Percentiles rank a stretch among this genome's conserved stretches.
phyloP scores from a whole-genome alignment of 35 echinoderm and acorn worm species.

The Chiridota heheva region DNA sequence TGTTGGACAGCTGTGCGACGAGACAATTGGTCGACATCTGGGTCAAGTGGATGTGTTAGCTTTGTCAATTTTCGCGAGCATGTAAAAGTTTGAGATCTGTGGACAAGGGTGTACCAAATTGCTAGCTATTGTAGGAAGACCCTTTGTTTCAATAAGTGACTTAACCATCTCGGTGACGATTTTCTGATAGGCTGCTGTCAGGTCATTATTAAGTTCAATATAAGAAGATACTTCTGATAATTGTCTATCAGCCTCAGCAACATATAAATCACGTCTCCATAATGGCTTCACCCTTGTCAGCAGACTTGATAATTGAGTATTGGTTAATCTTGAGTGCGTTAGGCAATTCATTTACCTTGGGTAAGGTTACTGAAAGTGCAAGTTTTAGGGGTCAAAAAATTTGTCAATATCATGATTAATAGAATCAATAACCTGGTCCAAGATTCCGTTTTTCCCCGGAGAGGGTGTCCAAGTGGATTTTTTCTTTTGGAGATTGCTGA shows the following conservation, averaged over 20 bases:
- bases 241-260: conserved; percentile 27
- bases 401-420: background rate
- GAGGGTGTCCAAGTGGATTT: background rate
- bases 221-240: conserved; percentile 7
- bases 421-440: background rate
- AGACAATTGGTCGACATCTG: conserved; percentile 44
- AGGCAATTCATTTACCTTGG: background rate
- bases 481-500: background rate
- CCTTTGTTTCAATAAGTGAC: background rate
- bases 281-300: conserved; percentile 3
- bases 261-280: conserved; percentile 19
- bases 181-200: background rate
- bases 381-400: background rate
- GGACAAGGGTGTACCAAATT: conserved; percentile 15
- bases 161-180: background rate
- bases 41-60: background rate
- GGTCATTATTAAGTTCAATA: background rate
- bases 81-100: conserved; percentile 24
- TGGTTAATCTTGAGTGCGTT: background rate
- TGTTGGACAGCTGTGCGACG: conserved; percentile 23
- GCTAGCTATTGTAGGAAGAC: conserved; percentile 12
- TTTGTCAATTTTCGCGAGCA: conserved; percentile 43
- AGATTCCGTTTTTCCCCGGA: background rate
- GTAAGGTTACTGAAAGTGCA: conserved; percentile 3
- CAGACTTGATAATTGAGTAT: background rate